A percentile compares a stretch with the other conserved stretches of the same genome.
Evolutionary conservation across 2,888 invertebrate genomes (phyloP).

Genomic region (Pyrochroa serraticornis): DNA sequence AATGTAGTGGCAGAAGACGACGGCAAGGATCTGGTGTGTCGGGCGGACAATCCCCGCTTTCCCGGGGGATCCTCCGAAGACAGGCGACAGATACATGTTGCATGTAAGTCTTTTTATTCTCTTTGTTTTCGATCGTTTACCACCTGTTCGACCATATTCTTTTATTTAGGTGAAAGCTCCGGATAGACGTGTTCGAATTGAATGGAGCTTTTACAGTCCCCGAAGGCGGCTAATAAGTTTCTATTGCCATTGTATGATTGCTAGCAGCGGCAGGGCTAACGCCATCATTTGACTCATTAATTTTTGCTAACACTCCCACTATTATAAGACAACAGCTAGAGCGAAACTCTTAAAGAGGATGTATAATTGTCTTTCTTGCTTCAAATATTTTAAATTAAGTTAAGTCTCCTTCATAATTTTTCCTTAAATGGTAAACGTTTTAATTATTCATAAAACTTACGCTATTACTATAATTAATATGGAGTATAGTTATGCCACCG

Average conservation of each 20-base stretch:
- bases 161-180: slow-evolving; percentile 4
- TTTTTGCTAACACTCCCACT: too few species aligned
- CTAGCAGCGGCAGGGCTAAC: too few species aligned
- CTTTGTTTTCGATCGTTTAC: slow-evolving; percentile 18
- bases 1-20: slow-evolving; percentile 80
- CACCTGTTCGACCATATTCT: slow-evolving; percentile 23
- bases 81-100: slow-evolving; percentile 76
- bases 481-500: too few species aligned
- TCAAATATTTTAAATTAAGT: not conserved
- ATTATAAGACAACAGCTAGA: too few species aligned
- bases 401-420: too few species aligned
- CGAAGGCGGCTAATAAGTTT: not conserved
- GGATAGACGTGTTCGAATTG: not conserved
- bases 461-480: too few species aligned
- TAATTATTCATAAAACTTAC: too few species aligned
- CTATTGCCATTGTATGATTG: too few species aligned
- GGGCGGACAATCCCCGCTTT: slow-evolving; percentile 87
- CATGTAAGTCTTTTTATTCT: slow-evolving; percentile 72
- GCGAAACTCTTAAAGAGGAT: too few species aligned
- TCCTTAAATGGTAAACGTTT: too few species aligned
- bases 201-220: slow-evolving; percentile 11
- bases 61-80: slow-evolving; percentile 82
- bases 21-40: slow-evolving; percentile 80
- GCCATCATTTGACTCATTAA: too few species aligned
- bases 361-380: too few species aligned